A percentile compares a stretch with the other conserved stretches of the same genome.
phyloP scores from a whole-genome alignment of 1,140 invertebrate genomes.

The Philotrypesis tridentata region DNA sequence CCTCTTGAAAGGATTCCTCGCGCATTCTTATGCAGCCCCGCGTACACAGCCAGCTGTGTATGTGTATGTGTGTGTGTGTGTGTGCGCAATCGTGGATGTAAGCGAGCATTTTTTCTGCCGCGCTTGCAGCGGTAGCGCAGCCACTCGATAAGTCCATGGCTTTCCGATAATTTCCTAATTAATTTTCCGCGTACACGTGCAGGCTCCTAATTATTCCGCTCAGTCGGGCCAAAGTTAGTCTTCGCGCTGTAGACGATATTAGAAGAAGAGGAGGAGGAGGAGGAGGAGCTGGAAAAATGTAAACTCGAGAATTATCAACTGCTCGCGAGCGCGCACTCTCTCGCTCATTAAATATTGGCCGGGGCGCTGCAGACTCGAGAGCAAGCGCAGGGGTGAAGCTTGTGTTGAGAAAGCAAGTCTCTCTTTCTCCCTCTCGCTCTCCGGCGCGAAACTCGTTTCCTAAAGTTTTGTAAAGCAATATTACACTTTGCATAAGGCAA shows the following conservation, averaged over 20 bases:
- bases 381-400: neutral
- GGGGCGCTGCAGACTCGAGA: neutral
- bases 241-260: neutral
- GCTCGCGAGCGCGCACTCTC: too few species aligned
- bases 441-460: neutral
- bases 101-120: too few species aligned
- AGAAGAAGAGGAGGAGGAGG: too few species aligned
- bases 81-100: too few species aligned
- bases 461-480: constrained; percentile 43
- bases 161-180: neutral
- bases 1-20: too few species aligned
- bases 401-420: neutral
- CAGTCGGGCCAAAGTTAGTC: neutral
- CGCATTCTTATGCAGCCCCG: too few species aligned
- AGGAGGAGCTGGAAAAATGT: neutral
- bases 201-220: neutral
- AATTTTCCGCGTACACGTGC: neutral
- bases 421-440: neutral
- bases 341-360: constrained; percentile 32
- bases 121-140: too few species aligned
- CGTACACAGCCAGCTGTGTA: too few species aligned
- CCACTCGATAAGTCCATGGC: too few species aligned
- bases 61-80: too few species aligned
- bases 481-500: constrained; percentile 23
- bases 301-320: constrained; percentile 5